Percentiles rank a stretch among this genome's conserved stretches.
These are phyloP conservation scores for Antigone vipio DNA, from an alignment of 2,113 vertebrate species.

Conservation along the genomic window DNA sequence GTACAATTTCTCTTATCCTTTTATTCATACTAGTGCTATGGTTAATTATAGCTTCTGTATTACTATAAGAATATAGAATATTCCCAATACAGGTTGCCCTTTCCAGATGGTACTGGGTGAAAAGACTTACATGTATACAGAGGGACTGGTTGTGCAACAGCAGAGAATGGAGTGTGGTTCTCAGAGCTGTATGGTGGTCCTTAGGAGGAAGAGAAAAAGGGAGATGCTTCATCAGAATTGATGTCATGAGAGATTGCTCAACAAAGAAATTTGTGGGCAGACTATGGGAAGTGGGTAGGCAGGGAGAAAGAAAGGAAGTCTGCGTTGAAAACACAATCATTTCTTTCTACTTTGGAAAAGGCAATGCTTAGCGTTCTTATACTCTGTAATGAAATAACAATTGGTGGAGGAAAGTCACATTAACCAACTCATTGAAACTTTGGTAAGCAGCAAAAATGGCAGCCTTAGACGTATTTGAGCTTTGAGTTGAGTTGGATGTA, in stretches of 20 bases:
- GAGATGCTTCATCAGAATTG: neutral
- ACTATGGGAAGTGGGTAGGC: neutral
- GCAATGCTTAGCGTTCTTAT: neutral
- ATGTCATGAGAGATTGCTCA: neutral
- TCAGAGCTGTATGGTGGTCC: neutral
- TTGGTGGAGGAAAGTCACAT: neutral
- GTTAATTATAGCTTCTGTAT: neutral
- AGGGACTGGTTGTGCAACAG: fast-evolving
- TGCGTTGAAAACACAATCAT: neutral
- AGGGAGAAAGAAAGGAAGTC: neutral
- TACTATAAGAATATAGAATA: neutral
- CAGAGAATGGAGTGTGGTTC: neutral
- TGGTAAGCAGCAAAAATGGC: neutral
- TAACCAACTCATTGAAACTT: neutral
- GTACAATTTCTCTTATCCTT: neutral
- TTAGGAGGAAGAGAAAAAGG: neutral
- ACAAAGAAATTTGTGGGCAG: neutral
- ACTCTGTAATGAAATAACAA: neutral
- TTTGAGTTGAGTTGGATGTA: neutral
- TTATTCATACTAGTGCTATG: neutral
- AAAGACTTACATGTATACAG: neutral
- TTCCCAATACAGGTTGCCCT: neutral
- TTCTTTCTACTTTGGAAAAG: neutral
- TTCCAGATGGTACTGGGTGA: neutral
- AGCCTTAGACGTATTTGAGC: neutral